Conservation (phyloP, 2,888 invertebrate genomes). For the Campoplex capitator region DNA sequence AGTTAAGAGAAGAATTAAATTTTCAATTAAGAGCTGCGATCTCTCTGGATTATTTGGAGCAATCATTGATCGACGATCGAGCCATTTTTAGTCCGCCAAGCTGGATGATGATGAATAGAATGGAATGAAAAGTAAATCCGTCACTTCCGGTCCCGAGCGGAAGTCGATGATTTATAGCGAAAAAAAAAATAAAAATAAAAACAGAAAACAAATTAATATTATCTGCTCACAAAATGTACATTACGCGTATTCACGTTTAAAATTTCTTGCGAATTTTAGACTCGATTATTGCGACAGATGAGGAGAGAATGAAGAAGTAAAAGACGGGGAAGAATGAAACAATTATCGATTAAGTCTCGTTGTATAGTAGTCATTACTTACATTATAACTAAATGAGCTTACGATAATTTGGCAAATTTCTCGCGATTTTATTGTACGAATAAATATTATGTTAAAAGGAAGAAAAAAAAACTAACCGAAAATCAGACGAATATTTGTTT, state of each 20-base stretch:
- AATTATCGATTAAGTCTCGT: conserved; percentile 71
- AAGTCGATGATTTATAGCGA: conserved; percentile 42
- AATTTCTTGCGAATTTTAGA: conserved; percentile 31
- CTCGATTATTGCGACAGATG: conserved; percentile 37
- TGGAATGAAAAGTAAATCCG: conserved; percentile 6
- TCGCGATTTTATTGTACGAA: conserved; percentile 44
- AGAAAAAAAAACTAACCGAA: conserved; percentile 17
- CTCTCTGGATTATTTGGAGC: conserved; percentile 10
- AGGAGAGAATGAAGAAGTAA: conserved; percentile 19
- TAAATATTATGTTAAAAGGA: not conserved
- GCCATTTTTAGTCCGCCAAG: conserved; percentile 11
- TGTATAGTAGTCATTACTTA: conserved; percentile 72
- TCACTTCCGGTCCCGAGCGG: conserved; percentile 21
- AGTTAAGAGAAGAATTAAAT: conserved; percentile 35
- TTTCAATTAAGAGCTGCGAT: conserved; percentile 23
- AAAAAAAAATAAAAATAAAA: not conserved
- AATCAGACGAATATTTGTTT: not conserved
- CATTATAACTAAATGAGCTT: conserved; percentile 66
- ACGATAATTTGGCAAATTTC: conserved; percentile 66
- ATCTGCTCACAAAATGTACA: conserved; percentile 58
- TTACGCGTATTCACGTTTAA: conserved; percentile 46
- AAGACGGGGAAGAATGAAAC: conserved; percentile 23
- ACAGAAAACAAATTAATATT: not conserved
- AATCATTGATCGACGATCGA: conserved; percentile 34
- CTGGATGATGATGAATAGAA: conserved; percentile 28